A percentile compares a stretch with the other conserved stretches of the same genome.
Conservation (phyloP, 2,797 vertebrate species). For the Girardinus metallicus region DNA sequence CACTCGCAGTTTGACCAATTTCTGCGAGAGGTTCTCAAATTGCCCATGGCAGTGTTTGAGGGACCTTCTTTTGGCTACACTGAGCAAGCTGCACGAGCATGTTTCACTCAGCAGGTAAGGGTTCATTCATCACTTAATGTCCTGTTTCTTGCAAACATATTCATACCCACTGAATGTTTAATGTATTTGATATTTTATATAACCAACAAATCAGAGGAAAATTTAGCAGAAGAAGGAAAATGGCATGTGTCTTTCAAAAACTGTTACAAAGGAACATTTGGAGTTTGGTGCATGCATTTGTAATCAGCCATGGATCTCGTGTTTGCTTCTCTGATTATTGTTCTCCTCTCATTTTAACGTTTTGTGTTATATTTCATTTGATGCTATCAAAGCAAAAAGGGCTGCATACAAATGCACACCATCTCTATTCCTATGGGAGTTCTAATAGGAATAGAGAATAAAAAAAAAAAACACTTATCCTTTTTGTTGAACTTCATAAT, state of each 20-base stretch:
- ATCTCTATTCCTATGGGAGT: background rate
- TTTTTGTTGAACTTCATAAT: background rate
- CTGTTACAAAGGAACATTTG: background rate
- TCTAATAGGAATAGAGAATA: background rate
- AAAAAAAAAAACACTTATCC: background rate
- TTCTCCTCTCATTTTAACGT: background rate
- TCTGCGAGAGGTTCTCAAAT: conserved; percentile 93
- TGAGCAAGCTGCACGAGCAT: conserved; percentile 91
- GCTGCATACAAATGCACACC: background rate
- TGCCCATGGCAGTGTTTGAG: conserved; percentile 96
- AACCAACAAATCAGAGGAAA: background rate
- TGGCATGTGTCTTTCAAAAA: background rate
- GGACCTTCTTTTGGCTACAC: conserved; percentile 97
- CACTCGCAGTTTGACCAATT: conserved; percentile 93
- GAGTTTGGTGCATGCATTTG: background rate
- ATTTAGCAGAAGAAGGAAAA: conserved; percentile 1
- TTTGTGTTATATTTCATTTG: background rate
- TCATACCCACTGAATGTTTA: background rate
- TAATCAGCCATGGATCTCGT: background rate
- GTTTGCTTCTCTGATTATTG: background rate
- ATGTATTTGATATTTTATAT: background rate
- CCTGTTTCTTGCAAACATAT: background rate
- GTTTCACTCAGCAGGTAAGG: conserved; percentile 93
- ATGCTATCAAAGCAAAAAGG: background rate
- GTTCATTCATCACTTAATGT: background rate